Percentiles rank a stretch among this genome's conserved stretches.
These are phyloP conservation scores for Lates calcarifer DNA, from an alignment of 2,113 vertebrate species.

Conservation along the genomic window DNA sequence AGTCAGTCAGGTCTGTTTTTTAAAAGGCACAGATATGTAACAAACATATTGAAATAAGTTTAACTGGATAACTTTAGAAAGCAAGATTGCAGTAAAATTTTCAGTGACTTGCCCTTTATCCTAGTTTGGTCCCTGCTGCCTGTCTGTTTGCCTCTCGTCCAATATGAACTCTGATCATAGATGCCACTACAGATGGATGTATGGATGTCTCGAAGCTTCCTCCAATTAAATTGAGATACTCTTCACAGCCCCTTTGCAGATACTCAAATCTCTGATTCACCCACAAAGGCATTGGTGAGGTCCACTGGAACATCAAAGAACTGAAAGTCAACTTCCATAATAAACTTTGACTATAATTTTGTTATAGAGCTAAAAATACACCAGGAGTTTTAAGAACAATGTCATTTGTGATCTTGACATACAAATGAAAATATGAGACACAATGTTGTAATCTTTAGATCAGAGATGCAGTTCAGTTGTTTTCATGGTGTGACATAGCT, in stretches of 20 bases:
- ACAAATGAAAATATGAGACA: background rate
- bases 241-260: background rate
- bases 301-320: background rate
- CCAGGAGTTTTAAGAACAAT: background rate
- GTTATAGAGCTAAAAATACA: background rate
- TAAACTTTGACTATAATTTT: background rate
- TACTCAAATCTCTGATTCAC: too few species aligned
- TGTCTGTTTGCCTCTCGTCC: too few species aligned
- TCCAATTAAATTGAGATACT: background rate
- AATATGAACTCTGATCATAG: too few species aligned
- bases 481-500: too few species aligned
- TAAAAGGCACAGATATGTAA: too few species aligned
- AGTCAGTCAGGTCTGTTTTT: background rate
- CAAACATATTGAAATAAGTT: too few species aligned
- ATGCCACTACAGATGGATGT: too few species aligned
- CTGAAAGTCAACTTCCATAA: background rate
- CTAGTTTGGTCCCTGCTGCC: too few species aligned
- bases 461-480: slow-evolving; percentile 28
- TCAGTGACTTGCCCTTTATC: too few species aligned
- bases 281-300: background rate
- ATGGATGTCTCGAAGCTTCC: background rate
- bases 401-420: background rate
- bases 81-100: too few species aligned
- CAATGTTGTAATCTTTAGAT: background rate
- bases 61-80: too few species aligned